phyloP scores from a whole-genome alignment of 2,888 invertebrate species.

The Morpho deidamia region DNA sequence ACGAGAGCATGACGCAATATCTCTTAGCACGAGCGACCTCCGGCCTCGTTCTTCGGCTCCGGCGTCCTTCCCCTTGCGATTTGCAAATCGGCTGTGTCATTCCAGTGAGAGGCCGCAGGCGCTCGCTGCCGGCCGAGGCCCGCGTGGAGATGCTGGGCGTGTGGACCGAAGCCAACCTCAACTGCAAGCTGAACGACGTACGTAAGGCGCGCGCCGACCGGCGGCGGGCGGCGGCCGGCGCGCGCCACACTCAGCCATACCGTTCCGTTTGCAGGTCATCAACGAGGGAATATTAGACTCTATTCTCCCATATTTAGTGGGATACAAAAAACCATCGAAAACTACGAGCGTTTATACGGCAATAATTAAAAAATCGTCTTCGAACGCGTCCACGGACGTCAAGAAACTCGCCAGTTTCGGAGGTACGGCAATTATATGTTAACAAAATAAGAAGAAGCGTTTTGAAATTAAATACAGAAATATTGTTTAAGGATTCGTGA shows the following conservation, averaged over 20 bases:
- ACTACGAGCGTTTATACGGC: constrained; percentile 73
- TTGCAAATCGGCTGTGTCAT: constrained; percentile 3
- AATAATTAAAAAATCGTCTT: constrained; percentile 70
- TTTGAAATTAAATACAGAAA: background rate
- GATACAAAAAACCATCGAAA: constrained; percentile 73
- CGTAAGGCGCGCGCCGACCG: constrained; percentile 24
- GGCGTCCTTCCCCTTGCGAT: too few relatives aligned
- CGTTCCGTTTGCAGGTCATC: constrained; percentile 78
- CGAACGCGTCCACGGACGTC: constrained; percentile 48
- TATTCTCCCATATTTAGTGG: constrained; percentile 86
- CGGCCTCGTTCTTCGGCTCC: too few relatives aligned
- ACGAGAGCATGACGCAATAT: too few relatives aligned
- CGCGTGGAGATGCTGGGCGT: constrained; percentile 69
- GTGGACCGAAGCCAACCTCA: constrained; percentile 71
- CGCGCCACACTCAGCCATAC: too few relatives aligned
- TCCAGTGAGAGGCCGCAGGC: constrained; percentile 44
- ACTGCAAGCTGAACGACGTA: constrained; percentile 73
- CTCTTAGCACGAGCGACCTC: too few relatives aligned
- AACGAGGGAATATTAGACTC: constrained; percentile 91
- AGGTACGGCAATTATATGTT: constrained; percentile 35
- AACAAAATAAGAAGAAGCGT: background rate
- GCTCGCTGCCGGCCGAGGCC: constrained; percentile 49
- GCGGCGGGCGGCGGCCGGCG: too few relatives aligned
- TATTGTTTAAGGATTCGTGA: constrained; percentile 51
- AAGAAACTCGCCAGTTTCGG: constrained; percentile 75